These are phyloP conservation scores for Sycophila sp. DNA, from an alignment of 1,140 invertebrate species.

Conservation along the genomic window DNA sequence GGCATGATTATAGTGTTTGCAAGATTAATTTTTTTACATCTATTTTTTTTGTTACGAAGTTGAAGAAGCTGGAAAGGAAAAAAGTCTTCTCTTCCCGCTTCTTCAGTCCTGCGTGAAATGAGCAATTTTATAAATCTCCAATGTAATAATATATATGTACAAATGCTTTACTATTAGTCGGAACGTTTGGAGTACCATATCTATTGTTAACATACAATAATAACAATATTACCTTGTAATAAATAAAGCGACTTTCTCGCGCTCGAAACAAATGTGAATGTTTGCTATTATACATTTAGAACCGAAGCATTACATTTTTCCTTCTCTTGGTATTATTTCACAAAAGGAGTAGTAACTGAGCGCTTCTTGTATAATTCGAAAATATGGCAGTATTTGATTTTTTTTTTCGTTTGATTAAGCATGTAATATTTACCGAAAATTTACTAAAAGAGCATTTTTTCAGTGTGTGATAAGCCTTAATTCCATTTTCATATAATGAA, in stretches of 20 bases:
- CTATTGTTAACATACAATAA: not conserved
- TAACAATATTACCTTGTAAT: constrained; percentile 9
- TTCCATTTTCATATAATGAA: too few relatives aligned
- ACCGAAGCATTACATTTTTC: not conserved
- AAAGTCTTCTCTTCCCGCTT: too few relatives aligned
- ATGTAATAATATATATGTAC: not conserved
- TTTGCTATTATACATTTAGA: not conserved
- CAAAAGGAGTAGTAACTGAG: not conserved
- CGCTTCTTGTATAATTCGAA: not conserved
- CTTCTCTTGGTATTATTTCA: not conserved
- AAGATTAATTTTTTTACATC: too few relatives aligned
- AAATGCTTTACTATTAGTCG: not conserved
- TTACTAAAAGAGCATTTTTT: too few relatives aligned
- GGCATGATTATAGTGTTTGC: too few relatives aligned
- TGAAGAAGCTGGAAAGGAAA: too few relatives aligned
- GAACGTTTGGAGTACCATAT: not conserved
- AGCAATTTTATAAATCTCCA: not conserved
- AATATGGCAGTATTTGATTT: constrained; percentile 6
- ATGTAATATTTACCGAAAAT: not conserved
- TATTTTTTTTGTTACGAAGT: too few relatives aligned
- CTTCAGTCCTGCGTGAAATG: too few relatives aligned
- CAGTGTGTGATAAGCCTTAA: too few relatives aligned
- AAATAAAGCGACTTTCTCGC: constrained; percentile 3
- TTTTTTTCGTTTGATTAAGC: not conserved
- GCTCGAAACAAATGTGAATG: not conserved